Percentiles rank a stretch among this genome's conserved stretches.
These are phyloP conservation scores for Cyclura pinguis DNA, from an alignment of 2,797 vertebrate genomes.

Conservation along the genomic window DNA sequence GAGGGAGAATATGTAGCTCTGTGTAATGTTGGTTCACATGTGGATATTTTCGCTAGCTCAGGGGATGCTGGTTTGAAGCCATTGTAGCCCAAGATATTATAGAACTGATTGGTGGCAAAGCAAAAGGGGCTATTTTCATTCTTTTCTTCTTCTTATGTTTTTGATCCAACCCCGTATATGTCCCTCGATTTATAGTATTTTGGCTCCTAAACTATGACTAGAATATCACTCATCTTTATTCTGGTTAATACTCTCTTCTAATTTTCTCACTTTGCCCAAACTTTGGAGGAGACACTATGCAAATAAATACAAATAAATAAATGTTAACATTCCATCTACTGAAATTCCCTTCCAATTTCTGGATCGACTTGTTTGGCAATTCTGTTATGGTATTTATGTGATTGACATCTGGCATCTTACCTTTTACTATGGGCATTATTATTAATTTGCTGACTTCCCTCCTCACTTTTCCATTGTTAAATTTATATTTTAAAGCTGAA, in stretches of 20 bases:
- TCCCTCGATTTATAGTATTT: not conserved
- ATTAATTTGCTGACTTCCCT: slow-evolving; percentile 29
- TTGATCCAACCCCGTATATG: not conserved
- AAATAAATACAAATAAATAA: not conserved
- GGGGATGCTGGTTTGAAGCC: no score
- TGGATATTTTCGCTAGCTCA: no score
- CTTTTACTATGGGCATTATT: not conserved
- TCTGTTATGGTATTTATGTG: not conserved
- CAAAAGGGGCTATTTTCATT: no score
- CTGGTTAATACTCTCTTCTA: slow-evolving; percentile 5
- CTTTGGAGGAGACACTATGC: not conserved
- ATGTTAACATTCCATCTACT: not conserved
- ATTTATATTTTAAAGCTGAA: slow-evolving; percentile 72
- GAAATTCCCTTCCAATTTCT: not conserved
- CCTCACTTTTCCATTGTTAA: slow-evolving; percentile 52
- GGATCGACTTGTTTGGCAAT: not conserved
- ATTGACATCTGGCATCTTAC: not conserved
- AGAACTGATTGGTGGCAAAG: no score
- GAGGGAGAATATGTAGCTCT: no score
- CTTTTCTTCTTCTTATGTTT: not conserved
- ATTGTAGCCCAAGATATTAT: no score
- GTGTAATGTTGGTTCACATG: no score
- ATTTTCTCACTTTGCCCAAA: not conserved
- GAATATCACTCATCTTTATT: not conserved
- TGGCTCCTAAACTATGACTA: no score